Conservation (phyloP, 1,140 invertebrate species). For the Polypedilum vanderplanki region DNA sequence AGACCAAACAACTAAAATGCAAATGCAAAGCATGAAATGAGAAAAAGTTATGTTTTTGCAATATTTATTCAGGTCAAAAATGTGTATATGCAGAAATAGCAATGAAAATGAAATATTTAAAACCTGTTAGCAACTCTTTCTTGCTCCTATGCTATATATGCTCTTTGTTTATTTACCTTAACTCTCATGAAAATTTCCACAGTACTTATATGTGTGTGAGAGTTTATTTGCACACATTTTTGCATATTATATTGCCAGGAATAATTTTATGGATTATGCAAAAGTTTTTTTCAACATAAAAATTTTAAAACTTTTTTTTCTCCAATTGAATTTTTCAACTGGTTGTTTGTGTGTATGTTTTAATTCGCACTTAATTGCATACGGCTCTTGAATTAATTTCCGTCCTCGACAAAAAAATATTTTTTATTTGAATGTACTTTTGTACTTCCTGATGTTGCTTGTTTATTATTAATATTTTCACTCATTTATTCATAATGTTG, state of each 20-base stretch:
- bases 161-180: not conserved
- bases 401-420: not conserved
- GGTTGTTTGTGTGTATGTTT: not conserved
- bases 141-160: not conserved
- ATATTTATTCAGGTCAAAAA: constrained; percentile 14
- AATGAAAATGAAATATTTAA: constrained; percentile 20
- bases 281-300: not conserved
- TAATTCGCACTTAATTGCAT: constrained; percentile 5
- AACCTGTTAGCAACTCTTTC: not conserved
- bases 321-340: not conserved
- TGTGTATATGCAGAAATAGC: not conserved
- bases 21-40: not conserved
- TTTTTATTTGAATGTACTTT: not conserved
- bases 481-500: too few relatives aligned
- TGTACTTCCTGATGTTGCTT: too few relatives aligned
- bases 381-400: not conserved
- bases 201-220: not conserved
- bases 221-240: not conserved
- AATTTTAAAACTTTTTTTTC: constrained; percentile 1
- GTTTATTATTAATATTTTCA: too few relatives aligned
- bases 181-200: too few relatives aligned
- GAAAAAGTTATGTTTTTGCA: not conserved
- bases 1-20: not conserved
- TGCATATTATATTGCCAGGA: not conserved
- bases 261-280: constrained; percentile 9